Evolutionary conservation across 2,113 vertebrate species (phyloP).

Genomic region (Cyanoramphus novaezelandiae): DNA sequence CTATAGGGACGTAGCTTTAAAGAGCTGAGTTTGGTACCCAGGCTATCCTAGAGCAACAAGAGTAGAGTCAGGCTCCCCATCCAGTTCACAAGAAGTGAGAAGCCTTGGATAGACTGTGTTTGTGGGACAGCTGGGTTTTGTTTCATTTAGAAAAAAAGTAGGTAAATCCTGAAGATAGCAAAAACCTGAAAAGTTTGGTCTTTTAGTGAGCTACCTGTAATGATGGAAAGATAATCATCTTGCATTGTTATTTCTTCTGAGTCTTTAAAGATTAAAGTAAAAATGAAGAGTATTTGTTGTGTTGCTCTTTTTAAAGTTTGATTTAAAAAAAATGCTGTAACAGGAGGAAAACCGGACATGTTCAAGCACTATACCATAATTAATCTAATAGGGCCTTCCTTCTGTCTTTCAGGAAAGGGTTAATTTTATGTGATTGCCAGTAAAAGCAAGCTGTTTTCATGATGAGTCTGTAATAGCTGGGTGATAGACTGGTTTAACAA

Average conservation of each 20-base stretch:
- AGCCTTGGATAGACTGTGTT: neutral
- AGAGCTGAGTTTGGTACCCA: neutral
- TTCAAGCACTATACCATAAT: neutral
- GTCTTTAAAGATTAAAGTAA: neutral
- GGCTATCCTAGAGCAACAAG: neutral
- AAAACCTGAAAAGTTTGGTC: neutral
- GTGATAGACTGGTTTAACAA: slow-evolving; percentile 31
- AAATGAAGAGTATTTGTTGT: neutral
- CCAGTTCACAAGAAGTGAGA: neutral
- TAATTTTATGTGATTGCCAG: slow-evolving; percentile 11
- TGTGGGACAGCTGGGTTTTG: neutral
- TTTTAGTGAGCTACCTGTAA: neutral
- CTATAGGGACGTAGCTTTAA: neutral
- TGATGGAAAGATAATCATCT: neutral
- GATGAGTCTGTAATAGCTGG: neutral
- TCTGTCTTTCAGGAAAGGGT: slow-evolving; percentile 8
- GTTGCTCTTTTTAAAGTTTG: rapidly evolving
- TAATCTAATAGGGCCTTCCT: neutral
- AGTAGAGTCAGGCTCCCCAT: neutral
- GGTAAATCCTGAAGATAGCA: neutral
- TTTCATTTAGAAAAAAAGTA: neutral
- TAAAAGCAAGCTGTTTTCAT: neutral
- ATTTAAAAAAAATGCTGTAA: neutral
- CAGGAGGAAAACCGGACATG: neutral
- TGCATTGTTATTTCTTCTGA: neutral